Evolutionary conservation across 2,888 invertebrate genomes (phyloP), one percentile per base, ranked within the genome.

Genomic region (Thymelicus lineola): DNA sequence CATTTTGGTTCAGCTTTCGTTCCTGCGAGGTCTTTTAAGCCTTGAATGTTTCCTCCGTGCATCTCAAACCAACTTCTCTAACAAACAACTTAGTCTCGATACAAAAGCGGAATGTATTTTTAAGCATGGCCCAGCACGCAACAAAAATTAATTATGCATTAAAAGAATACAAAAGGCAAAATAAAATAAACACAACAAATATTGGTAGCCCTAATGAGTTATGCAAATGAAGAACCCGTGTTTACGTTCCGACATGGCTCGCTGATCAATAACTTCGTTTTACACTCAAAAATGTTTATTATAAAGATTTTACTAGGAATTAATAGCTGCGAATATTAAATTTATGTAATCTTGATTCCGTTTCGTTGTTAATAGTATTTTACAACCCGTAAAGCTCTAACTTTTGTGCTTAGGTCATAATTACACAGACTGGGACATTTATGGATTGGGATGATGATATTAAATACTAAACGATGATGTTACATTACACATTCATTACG

Each of bases 171-270:
- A 70, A 45, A 65, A 75, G 71, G 53, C 38, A 59, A 75, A 74
- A 75, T 73, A 74, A 72, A 74, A 75, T 71, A 76, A 76, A 76
- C 79, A 77, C 62, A 62, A 75, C 68, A 57, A 76, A 79, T 78
- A 81, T 83, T 78, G 84, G 82, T 80, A 84, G 77, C 76, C 78
- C 79, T 76, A 75, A 76, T 71, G 75, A 75, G 75, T 73, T 74
- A 75, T 76, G 75, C 71, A 75, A 76, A 76, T 76, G 70, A 66
- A 58, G 73, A 55, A 69, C 66, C 74, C 62, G 68, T 75, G 75
- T 75, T 75, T 75, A 75, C 73, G 72, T 74, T 73, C 70, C 69
- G 69, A 73, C 74, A 73, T 72, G 71, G 59, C 62, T 48, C 68
- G 66, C 71, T 71, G 75, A 75, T 75, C 75, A 74, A 75, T 75